Conservation (phyloP, 2,888 invertebrate genomes). For the Celastrina argiolus region DNA sequence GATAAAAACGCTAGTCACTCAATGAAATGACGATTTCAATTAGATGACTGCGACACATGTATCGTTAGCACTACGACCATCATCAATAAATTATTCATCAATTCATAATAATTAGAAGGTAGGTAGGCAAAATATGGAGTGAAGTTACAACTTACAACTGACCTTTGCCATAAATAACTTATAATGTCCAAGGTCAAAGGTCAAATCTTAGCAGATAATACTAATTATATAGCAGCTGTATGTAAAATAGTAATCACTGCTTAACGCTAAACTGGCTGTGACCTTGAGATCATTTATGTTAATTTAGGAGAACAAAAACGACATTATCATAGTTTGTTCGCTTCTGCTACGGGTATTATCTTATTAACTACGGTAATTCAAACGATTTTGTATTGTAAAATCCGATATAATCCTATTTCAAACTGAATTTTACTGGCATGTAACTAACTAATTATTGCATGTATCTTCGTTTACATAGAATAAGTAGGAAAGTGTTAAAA, state of each 20-base stretch:
- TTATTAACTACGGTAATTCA: not conserved
- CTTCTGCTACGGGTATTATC: not conserved
- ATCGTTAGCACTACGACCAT: not conserved
- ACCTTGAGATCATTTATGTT: slow-evolving; percentile 18
- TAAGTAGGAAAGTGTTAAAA: too few species aligned
- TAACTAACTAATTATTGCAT: too few species aligned
- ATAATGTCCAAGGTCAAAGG: not conserved
- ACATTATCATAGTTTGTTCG: slow-evolving; percentile 6
- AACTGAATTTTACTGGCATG: not conserved
- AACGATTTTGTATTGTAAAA: not conserved
- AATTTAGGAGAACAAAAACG: slow-evolving; percentile 16
- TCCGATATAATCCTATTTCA: not conserved
- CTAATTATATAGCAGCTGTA: not conserved
- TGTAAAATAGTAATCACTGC: slow-evolving; percentile 4
- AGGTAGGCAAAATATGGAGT: not conserved
- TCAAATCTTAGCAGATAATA: not conserved
- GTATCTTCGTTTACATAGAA: too few species aligned
- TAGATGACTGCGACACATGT: too few species aligned
- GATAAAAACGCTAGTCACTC: too few species aligned
- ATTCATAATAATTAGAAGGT: not conserved
- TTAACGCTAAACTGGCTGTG: slow-evolving; percentile 4
- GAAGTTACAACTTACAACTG: not conserved
- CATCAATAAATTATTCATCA: not conserved
- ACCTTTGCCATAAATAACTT: not conserved
- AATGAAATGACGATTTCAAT: too few species aligned